Percentiles rank a stretch among this genome's conserved stretches.
Evolutionary conservation across 2,797 vertebrate genomes (phyloP).

Genomic region (Halcyon badia): DNA sequence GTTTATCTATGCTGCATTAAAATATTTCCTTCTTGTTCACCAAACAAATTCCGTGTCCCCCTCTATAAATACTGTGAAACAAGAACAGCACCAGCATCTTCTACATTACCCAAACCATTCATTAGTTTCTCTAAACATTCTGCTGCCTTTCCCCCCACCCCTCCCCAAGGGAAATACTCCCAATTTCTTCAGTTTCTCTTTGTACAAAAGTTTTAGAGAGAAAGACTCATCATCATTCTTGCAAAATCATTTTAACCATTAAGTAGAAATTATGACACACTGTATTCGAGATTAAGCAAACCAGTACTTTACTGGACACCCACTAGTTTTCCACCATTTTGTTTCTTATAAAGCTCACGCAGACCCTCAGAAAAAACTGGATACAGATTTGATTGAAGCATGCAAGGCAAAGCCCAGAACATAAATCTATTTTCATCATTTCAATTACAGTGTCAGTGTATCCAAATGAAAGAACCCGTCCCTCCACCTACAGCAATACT

Average conservation of each 20-base stretch:
- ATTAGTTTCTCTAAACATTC: neutral
- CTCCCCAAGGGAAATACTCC: neutral
- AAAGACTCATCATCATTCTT: neutral
- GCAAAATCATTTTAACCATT: neutral
- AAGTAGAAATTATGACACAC: neutral
- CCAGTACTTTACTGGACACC: neutral
- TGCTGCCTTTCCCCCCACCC: neutral
- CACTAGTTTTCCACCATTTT: neutral
- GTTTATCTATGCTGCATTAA: neutral
- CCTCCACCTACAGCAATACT: neutral
- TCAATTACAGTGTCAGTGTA: neutral
- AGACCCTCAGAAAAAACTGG: neutral
- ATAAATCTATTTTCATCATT: neutral
- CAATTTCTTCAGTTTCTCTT: neutral
- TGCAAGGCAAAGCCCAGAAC: neutral
- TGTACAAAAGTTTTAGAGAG: neutral
- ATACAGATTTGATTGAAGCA: neutral
- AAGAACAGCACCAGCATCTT: neutral
- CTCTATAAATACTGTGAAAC: neutral
- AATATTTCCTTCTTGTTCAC: neutral
- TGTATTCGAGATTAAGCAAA: neutral
- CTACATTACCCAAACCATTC: neutral
- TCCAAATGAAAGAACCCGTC: neutral
- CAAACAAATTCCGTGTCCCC: fast-evolving
- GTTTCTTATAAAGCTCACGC: neutral